Evolutionary conservation across 2,888 invertebrate species (phyloP), one percentile per base, ranked within the genome.

Genomic region (Scaptomyza flava): DNA sequence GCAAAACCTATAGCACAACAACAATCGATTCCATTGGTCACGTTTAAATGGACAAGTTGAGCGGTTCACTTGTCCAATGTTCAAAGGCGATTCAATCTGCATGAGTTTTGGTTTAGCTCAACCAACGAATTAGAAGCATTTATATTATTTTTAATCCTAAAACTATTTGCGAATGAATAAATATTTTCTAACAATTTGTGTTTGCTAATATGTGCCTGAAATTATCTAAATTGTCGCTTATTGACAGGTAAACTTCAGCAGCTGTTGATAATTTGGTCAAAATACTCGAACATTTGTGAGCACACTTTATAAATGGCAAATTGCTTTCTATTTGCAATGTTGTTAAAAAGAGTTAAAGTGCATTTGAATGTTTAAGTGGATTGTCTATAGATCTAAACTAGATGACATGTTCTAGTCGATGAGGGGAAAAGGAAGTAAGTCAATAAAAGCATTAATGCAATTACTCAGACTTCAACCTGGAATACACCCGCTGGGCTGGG

Each of bases 1-100:
- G 31, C 23, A 48, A 52, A 52, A 56, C 17, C 64, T 64, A 67
- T 17, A 45, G 58, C 59, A 72, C 61, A 68, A 73, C 63, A 71
- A 81, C 81, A 81, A 79, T 67, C 43, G 63, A 77, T 69, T 70
- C 74, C 68, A 77, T 66, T 80, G 78, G 76, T 57, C 67, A 71
- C 65, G 65, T 77, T 75, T 77, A 71, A 81, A 85, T 79, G 73
- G 51, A 69, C 72, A 65, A 66, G 47, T 65, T 65, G 62, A 58
- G 41, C 53, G 38, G 27, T 9, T 46, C 68, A 46, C 31, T 54
- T 47, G 27, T 14, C 38, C 56, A 50, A 41, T 14, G 3, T 12
- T 11, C 38, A 38, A 14, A 34, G 33, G 11, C 9, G 4, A 14
- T 2, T 36, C 36, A 2, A 31, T 9, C 31, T 31, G n/a, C n/a